A percentile compares a stretch with the other conserved stretches of the same genome.
phyloP scores from a whole-genome alignment of 2,797 vertebrate genomes.

The Mormyrops attenuatus region DNA sequence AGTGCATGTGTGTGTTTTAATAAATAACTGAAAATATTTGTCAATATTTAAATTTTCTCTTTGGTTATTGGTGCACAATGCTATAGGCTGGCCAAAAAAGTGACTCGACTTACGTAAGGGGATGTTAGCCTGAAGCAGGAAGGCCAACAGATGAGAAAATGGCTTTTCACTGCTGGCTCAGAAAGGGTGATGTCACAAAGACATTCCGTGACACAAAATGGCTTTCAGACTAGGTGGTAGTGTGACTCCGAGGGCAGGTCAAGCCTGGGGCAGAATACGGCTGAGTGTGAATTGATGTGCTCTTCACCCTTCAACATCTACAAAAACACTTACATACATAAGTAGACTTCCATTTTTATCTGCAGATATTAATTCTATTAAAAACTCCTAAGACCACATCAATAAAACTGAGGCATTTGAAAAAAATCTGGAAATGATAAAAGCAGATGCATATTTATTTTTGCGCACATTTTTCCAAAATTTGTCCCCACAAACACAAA shows the following conservation, averaged over 20 bases:
- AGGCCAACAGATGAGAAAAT: conserved; percentile 14
- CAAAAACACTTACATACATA: conserved; percentile 25
- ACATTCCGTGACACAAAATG: conserved; percentile 49
- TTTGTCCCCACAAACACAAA: neutral
- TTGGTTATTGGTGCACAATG: neutral
- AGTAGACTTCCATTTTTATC: neutral
- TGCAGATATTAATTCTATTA: neutral
- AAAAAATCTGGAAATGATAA: neutral
- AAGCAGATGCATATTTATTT: neutral
- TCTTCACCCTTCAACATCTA: conserved; percentile 48
- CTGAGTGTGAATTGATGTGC: conserved; percentile 44
- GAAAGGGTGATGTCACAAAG: conserved; percentile 58
- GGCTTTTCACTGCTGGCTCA: conserved; percentile 32
- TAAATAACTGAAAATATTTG: neutral
- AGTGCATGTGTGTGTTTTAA: neutral
- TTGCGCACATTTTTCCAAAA: neutral
- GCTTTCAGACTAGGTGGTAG: conserved; percentile 14
- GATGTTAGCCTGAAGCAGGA: neutral
- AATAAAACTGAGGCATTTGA: neutral
- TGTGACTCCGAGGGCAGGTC: conserved; percentile 10
- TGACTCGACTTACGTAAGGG: neutral
- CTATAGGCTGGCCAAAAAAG: neutral
- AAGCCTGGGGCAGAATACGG: conserved; percentile 54
- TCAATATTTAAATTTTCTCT: neutral
- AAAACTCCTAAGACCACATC: neutral